Base-by-base conservation (phyloP, 2,797 vertebrate species). In the Nasua narica region DNA sequence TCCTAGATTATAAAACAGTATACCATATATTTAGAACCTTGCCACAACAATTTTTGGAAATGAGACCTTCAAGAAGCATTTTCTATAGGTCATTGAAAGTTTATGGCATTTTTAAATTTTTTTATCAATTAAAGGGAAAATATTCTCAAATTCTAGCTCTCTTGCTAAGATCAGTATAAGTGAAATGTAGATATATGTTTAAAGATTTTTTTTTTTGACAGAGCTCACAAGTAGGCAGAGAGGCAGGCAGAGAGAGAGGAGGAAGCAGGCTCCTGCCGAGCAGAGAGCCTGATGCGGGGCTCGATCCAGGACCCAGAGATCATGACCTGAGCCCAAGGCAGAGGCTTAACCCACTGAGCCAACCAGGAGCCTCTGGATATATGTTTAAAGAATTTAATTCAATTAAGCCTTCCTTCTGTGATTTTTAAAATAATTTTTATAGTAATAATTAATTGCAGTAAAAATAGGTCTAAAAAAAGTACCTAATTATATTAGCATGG, bases 341-440 rank as follows among this genome's bases (percentile, higher is more conserved):
- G 43, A 43, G 43, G 43, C 43, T 43, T 43, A 43, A 43, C 43
- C 43, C 7, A 43, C 40, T 43, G 43, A 43, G 43, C 43, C 43
- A 43, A 5, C 43, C 7, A 43, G 43, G 43, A 5, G 7, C 43
- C 43, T 7, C 43, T 21, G 1, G 62, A 35, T 81, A 46, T 72
- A 72, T 58, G 40, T 58, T 90, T 93, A 86, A 94, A 13, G 54
- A 87, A 54, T 65, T 67, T 79, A 50, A 82, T 91, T 94, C 21
- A 96, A 46, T 60, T 82, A 83, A 81, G 1, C 11, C 4, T 88
- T 52, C 8, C 4, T 88, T 65, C 16, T 54, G 5, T 97, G 48
- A 43, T 87, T 91, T 74, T 6, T 48, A 48, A 82, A 93, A 48
- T 46, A 90, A 87, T 65, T 94, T 62, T 95, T 94, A 46, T 18